Percentiles rank a stretch among this genome's conserved stretches.
Evolutionary conservation across 2,113 vertebrate genomes (phyloP).

Genomic region (Crotalus viridis): DNA sequence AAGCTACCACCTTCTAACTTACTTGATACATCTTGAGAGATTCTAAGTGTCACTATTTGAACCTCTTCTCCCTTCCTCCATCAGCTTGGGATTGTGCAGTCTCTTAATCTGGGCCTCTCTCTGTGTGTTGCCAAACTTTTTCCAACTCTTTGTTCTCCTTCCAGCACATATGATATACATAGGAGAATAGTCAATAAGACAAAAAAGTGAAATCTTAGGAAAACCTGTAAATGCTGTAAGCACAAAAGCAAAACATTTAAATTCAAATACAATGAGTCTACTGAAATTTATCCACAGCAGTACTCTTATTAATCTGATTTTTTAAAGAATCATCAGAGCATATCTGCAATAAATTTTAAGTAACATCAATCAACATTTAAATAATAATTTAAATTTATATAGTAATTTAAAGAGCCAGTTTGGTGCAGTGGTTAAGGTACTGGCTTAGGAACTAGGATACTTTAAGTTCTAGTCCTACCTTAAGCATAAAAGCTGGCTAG

Average conservation of each 20-base stretch:
- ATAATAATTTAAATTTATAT: not conserved
- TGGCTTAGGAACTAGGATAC: not conserved
- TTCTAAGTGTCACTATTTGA: not conserved
- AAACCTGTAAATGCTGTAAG: not conserved
- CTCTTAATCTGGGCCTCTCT: not conserved
- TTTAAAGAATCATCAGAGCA: not conserved
- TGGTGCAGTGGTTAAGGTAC: not conserved
- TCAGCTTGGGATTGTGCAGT: not conserved
- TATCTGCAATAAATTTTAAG: not conserved
- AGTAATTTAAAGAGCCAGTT: not conserved
- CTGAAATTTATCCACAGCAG: not conserved
- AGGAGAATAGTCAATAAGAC: not conserved
- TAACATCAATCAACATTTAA: not conserved
- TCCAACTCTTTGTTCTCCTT: not conserved
- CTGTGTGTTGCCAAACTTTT: not conserved
- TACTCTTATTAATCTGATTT: not conserved
- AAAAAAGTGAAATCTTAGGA: not conserved
- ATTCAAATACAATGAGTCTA: not conserved
- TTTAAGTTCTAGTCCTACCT: not conserved
- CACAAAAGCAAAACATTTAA: not conserved
- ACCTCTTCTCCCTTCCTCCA: not conserved
- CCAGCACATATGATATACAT: not conserved
- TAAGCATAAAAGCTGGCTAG: not conserved
- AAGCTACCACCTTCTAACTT: not conserved
- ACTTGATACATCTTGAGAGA: not conserved